Base-by-base conservation (phyloP, 2,113 vertebrate genomes). In the Uropsilus gracilis region DNA sequence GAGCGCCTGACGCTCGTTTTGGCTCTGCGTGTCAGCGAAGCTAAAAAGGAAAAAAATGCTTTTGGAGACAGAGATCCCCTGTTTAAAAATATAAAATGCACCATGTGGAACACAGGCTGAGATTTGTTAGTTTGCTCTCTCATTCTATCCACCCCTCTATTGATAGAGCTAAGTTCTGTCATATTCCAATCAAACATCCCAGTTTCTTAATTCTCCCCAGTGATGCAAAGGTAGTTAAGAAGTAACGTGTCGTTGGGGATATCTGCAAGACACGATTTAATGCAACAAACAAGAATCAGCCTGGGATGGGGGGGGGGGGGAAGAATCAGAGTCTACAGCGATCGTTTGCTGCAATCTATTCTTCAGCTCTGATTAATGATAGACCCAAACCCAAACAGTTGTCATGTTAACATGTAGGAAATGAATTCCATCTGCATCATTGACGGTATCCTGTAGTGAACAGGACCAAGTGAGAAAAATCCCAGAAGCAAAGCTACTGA, bases 401-500 rank as follows among this genome's bases (percentile, higher is more conserved):
- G 73, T 92, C 93, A 30, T n/a, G 14, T 86, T 92, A 68, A 42
- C 28, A 3, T 32, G n/a, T 75, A 55, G 39, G 73, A 66, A 86
- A 71, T 18, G 26, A 86, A 83, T 83, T 64, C 69, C 78, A 53
- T 46, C 94, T 75, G 44, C 39, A 76, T 86, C 69, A 3, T 64
- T 77, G 20, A 68, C 10, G 32, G 44, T 8, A 59, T 34, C 44
- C 81, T 50, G 84, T 78, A 86, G 87, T 69, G 78, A 53, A 80
- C 24, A 39, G 42, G 91, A 73, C n/a, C 75, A 12, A 82, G 69
- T 32, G 39, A 72, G 73, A 55, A 92, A 20, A 86, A 92, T 32
- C 46, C n/a, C 48, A 34, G 26, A 64, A 53, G 55, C 78, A 22
- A 85, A 96, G 37, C 68, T 69, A 80, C 78, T 82, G 72, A 92